phyloP scores from a whole-genome alignment of 2,113 vertebrate species.

The Recurvirostra avosetta region DNA sequence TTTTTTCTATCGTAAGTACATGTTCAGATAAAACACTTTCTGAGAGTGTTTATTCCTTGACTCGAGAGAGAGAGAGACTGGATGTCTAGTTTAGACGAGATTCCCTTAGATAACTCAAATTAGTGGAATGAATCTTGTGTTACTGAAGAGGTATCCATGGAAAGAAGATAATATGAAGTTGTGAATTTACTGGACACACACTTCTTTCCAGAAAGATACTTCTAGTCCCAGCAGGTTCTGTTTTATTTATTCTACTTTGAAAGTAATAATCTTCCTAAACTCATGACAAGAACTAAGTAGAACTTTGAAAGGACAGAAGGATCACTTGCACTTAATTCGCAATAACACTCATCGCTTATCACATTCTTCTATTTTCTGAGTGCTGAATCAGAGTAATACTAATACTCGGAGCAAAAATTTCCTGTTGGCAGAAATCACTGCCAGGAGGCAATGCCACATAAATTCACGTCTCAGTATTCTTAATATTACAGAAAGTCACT shows the following conservation, averaged over 20 bases:
- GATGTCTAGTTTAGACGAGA: not conserved
- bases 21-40: not conserved
- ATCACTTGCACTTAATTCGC: not conserved
- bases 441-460: not conserved
- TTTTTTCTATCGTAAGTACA: fast-evolving
- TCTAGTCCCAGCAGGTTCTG: not conserved
- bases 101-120: not conserved
- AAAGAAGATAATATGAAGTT: not conserved
- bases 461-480: not conserved
- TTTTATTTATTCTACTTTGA: not conserved
- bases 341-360: not conserved
- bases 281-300: not conserved
- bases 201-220: not conserved
- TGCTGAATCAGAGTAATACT: not conserved
- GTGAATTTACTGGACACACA: not conserved
- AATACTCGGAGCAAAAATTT: not conserved
- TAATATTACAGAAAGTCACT: not conserved
- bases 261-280: not conserved
- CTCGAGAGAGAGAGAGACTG: not conserved
- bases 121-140: not conserved
- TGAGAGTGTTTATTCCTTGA: not conserved
- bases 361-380: not conserved
- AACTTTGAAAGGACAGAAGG: not conserved
- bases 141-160: not conserved
- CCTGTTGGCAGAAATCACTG: not conserved